Evolutionary conservation across 2,797 vertebrate genomes (phyloP).

Genomic region (Sylvia borin): DNA sequence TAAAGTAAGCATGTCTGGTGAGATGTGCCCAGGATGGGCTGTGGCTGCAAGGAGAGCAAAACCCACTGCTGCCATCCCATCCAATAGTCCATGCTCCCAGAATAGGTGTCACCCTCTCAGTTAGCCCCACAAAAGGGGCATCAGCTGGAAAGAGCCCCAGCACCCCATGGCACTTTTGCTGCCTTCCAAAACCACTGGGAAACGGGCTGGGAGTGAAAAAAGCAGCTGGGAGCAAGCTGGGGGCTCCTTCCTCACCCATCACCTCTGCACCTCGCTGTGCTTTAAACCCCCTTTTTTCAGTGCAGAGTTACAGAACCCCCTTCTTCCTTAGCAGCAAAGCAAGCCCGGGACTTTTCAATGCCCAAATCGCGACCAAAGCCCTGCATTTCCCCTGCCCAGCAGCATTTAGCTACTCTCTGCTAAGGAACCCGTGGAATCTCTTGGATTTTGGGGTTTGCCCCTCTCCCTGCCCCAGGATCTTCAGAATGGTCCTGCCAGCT

Average conservation of each 20-base stretch:
- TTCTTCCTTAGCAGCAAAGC: background rate
- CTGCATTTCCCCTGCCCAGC: too few species aligned
- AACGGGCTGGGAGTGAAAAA: background rate
- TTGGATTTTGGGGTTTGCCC: background rate
- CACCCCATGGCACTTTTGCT: rapidly evolving
- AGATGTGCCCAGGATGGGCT: background rate
- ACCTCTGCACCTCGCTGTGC: background rate
- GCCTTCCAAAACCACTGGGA: background rate
- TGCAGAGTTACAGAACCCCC: rapidly evolving
- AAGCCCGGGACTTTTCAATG: background rate
- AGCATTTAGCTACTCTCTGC: background rate
- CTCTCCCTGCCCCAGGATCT: background rate
- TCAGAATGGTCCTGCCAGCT: background rate
- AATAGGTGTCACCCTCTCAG: background rate
- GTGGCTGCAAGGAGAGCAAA: background rate
- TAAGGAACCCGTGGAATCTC: background rate
- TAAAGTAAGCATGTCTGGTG: too few species aligned
- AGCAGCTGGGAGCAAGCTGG: background rate
- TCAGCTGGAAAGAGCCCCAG: background rate
- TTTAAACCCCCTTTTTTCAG: background rate
- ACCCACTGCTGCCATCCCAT: too few species aligned
- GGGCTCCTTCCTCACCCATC: background rate
- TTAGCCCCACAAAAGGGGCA: background rate
- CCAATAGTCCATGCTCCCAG: rapidly evolving
- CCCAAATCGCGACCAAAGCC: background rate